A percentile compares a stretch with the other conserved stretches of the same genome.
Evolutionary conservation across 2,888 invertebrate species (phyloP).

Genomic region (Heliothis peltigera): DNA sequence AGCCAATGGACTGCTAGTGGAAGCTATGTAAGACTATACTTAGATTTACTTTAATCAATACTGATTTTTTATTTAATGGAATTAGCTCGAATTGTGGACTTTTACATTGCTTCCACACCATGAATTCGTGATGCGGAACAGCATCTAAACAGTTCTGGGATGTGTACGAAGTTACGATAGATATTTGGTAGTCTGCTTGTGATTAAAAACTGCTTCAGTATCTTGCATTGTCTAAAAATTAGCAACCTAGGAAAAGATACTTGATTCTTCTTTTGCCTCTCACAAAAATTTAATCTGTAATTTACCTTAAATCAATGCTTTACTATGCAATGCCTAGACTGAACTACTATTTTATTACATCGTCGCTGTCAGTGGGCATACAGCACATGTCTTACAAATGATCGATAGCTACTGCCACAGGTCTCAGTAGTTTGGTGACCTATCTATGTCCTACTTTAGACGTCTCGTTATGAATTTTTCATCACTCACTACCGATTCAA

Average conservation of each 20-base stretch:
- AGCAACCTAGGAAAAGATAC: no score
- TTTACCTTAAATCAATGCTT: background rate
- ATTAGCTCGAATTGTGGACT: background rate
- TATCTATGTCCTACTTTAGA: slow-evolving; percentile 36
- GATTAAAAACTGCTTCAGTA: background rate
- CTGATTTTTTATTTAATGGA: background rate
- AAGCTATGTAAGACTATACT: slow-evolving; percentile 3
- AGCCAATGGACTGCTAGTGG: slow-evolving; percentile 6
- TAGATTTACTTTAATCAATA: background rate
- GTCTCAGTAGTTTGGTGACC: slow-evolving; percentile 38
- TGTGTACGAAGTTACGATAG: background rate
- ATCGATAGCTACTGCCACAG: slow-evolving; percentile 30
- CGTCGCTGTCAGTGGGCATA: slow-evolving; percentile 7
- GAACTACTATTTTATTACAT: slow-evolving; percentile 4
- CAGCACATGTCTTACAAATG: slow-evolving; percentile 28
- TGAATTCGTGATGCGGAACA: no score
- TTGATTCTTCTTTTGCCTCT: no score
- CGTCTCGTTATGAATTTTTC: slow-evolving; percentile 51
- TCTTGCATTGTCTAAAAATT: no score
- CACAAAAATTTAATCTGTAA: background rate
- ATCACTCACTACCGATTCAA: slow-evolving; percentile 43
- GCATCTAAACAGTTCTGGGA: no score
- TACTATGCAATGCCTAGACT: background rate
- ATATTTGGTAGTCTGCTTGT: background rate
- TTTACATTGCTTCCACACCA: background rate